Base-by-base conservation (phyloP, 2,888 invertebrate species). In the Unio delphinus region DNA sequence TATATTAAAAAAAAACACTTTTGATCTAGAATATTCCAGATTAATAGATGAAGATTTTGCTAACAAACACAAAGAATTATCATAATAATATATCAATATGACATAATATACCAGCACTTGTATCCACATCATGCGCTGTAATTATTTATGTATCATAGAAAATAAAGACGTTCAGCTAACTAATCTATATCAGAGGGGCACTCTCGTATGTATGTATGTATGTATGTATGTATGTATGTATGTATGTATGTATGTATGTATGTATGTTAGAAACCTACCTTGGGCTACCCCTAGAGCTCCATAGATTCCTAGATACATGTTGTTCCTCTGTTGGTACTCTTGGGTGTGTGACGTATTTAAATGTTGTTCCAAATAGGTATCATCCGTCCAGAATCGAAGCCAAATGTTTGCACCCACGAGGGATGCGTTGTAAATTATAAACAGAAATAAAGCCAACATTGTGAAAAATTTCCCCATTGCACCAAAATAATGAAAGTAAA, bases 401-500 rank as follows among this genome's bases (percentile, higher is more conserved):
- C 89, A 89, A 28, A 90, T 76, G 71, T 83, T 87, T 34, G 87
- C 81, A 26, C 74, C 72, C 4, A 89, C 82, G 61, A 81, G 80
- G n/a, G 80, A 76, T 0, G 73, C 81, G 73, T 88, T 87, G 73
- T 85, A 88, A 7, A 81, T 11, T 18, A 85, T 67, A 70, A 86
- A 89, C 68, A 86, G 72, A 0, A 83, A 92, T 88, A 97, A 95
- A 91, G 97, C 93, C 0, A 94, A 72, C 68, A 96, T 91, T 3
- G 97, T 95, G 34, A 94, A 89, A 0, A 94, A 93, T 65, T 95
- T 91, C 68, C 94, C 91, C 80, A 95, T 89, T 63, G 98, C 96
- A 90, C 93, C 93, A 77, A 97, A 91, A 89, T 98, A 99, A 89
- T 96, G 94, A 83, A 94, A 93, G 91, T 98, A 98, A 0, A 99